Base-by-base conservation (phyloP, 2,113 vertebrate genomes). In the Cinclus mexicanus region DNA sequence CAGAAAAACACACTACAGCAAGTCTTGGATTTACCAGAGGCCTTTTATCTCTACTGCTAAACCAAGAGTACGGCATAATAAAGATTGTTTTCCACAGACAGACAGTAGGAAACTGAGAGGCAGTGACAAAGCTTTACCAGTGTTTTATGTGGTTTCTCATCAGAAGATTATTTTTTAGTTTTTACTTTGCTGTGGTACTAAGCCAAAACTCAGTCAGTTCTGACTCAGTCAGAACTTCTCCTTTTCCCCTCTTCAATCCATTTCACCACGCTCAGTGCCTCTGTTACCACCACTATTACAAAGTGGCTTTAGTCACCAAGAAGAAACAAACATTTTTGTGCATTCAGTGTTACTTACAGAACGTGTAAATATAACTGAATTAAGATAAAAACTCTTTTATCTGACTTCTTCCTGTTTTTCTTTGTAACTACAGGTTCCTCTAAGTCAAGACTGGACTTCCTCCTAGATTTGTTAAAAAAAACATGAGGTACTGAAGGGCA, bases 61-160 rank as follows among this genome's bases (percentile, higher is more conserved):
- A n/a, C 5, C 57, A 47, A 37, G 41, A 80, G 44, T 5, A 63
- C 59, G 35, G 46, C 50, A 67, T 6, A 37, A 46, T 29, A 67
- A 80, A 86, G 72, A 46, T 11, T 44, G 39, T 41, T 79, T 79
- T 80, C 75, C 37, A 71, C 25, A 59, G 63, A 47, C 18, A 64
- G 11, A 21, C 5, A 50, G 50, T 6, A 68, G 60, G 77, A 90
- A 90, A 90, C 12, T 28, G 63, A 87, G 89, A 46, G 89, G 77
- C 81, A 68, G 20, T 53, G 77, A 68, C 65, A 89, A 60, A 80
- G 39, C 74, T 82, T 67, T 35, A 68, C 20, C 41, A n/a, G 22
- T 41, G 28, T 71, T 93, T 94, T 55, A 78, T 81, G 76, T 93
- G 88, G 83, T 89, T 95, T 89, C 89, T 86, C 80, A 75, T 81